Percentiles rank a stretch among this genome's conserved stretches.
phyloP scores from a whole-genome alignment of 2,797 vertebrate species.

The Selene dorsalis region DNA sequence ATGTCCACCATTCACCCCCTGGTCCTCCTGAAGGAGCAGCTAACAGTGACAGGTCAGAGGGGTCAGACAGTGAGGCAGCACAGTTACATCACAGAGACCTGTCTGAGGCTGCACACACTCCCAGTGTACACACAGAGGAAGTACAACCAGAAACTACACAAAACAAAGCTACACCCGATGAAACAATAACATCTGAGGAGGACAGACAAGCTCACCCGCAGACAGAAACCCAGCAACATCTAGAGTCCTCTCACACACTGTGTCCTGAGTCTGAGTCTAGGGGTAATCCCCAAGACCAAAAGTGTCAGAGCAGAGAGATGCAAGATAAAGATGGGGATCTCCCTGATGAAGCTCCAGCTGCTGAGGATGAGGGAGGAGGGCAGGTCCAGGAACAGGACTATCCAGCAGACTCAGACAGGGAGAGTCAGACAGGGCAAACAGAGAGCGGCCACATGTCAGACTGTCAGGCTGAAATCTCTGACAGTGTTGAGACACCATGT shows the following conservation, averaged over 20 bases:
- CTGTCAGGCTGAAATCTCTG: neutral
- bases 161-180: neutral
- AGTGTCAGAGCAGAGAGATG: neutral
- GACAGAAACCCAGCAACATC: slow-evolving; percentile 7
- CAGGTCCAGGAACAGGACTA: neutral
- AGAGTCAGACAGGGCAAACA: neutral
- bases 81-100: neutral
- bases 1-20: neutral
- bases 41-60: neutral
- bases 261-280: neutral
- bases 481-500: neutral
- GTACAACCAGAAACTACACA: neutral
- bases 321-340: neutral
- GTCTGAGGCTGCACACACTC: neutral
- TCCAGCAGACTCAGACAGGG: neutral
- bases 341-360: neutral
- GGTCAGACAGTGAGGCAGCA: neutral
- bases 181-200: neutral
- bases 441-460: neutral
- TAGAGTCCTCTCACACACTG: neutral
- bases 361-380: neutral
- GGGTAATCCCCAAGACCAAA: neutral
- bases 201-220: neutral
- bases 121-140: neutral
- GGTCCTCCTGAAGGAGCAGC: neutral